Conservation (phyloP, 2,888 invertebrate genomes). For the Camponotus fellah region DNA sequence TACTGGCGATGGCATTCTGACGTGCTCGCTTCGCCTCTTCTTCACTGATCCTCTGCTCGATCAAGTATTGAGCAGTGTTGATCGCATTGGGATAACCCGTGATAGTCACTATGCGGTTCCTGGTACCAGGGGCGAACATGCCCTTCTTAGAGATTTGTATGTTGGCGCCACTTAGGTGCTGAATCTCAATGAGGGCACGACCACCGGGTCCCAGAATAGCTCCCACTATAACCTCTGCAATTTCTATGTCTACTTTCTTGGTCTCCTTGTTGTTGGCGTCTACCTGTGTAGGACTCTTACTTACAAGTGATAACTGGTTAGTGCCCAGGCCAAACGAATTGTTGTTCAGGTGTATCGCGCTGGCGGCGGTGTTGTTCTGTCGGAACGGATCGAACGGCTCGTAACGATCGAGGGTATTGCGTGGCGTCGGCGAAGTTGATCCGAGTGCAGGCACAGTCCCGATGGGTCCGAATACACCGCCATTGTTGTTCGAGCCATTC, state of each 20-base stretch:
- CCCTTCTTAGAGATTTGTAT: constrained; percentile 99
- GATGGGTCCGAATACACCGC: constrained; percentile 94
- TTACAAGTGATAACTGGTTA: constrained; percentile 91
- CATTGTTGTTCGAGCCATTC: constrained; percentile 87
- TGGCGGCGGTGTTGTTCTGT: constrained; percentile 92
- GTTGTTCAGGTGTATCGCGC: constrained; percentile 93
- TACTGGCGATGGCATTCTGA: constrained; percentile 93
- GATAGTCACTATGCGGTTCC: constrained; percentile 98
- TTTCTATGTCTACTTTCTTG: constrained; percentile 95
- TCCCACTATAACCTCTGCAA: constrained; percentile 98
- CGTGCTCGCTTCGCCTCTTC: constrained; percentile 98
- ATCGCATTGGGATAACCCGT: constrained; percentile 96
- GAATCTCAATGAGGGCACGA: constrained; percentile 98
- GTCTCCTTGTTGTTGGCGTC: constrained; percentile 93
- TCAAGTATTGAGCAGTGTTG: constrained; percentile 96
- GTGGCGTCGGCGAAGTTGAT: constrained; percentile 90
- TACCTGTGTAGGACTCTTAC: constrained; percentile 94
- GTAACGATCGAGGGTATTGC: constrained; percentile 91
- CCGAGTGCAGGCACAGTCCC: constrained; percentile 88
- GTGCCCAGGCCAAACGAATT: constrained; percentile 96
- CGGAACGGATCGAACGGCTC: constrained; percentile 91
- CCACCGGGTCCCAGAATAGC: constrained; percentile 99
- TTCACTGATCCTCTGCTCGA: constrained; percentile 98
- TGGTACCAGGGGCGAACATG: constrained; percentile 98
- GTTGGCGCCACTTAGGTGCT: constrained; percentile 98